Conservation (phyloP, 1,140 invertebrate species). For the Lepidostoma basale region DNA sequence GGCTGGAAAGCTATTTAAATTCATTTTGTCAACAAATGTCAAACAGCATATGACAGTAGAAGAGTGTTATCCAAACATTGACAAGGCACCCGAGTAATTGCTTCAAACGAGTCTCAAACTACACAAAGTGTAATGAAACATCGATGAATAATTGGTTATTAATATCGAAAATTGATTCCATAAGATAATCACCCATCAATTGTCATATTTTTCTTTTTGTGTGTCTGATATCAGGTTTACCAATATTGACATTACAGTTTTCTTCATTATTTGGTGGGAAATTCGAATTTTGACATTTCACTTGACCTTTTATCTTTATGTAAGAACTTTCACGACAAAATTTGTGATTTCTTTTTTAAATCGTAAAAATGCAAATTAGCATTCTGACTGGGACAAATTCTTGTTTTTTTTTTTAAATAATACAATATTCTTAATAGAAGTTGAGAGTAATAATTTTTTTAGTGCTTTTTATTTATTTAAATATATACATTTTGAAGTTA, state of each 20-base stretch:
- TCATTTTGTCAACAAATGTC: conserved; percentile 20
- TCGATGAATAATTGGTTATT: neutral
- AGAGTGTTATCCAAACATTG: neutral
- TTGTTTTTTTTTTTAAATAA: no score
- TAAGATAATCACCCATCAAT: neutral
- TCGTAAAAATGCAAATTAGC: no score
- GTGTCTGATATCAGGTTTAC: neutral
- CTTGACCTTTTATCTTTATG: no score
- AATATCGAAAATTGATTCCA: conserved; percentile 19
- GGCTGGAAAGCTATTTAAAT: neutral
- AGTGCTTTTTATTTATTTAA: no score
- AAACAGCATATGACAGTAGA: conserved; percentile 17
- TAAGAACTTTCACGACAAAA: no score
- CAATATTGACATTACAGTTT: conserved; percentile 8
- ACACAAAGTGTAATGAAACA: no score
- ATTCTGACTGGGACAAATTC: no score
- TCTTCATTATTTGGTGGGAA: conserved; percentile 21
- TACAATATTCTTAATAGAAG: no score
- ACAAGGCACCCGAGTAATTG: no score
- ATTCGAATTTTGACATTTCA: conserved; percentile 15
- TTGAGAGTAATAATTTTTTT: no score
- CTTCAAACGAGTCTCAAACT: neutral
- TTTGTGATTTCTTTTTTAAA: no score
- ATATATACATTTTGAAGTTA: no score
- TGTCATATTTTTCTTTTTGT: conserved; percentile 18